Percentiles rank a stretch among this genome's conserved stretches.
Evolutionary conservation across 2,888 invertebrate species (phyloP).

Genomic region (Odontocerum albicorne): DNA sequence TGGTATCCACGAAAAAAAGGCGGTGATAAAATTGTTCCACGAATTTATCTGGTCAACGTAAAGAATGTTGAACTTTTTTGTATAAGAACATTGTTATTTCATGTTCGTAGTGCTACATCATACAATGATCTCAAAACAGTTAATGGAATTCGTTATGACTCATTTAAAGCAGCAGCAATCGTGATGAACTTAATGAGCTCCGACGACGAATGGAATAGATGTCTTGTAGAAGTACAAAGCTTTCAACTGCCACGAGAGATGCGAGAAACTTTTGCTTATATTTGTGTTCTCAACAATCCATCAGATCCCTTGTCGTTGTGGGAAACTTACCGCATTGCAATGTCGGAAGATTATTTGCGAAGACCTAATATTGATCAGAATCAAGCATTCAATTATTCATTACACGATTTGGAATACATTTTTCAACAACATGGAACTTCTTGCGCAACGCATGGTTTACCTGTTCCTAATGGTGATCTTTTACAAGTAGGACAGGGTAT

Average conservation of each 20-base stretch:
- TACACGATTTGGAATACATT: no score
- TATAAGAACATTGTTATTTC: no score
- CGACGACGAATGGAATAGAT: constrained; percentile 1
- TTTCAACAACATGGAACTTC: no score
- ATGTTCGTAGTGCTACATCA: not conserved
- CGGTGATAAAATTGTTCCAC: not conserved
- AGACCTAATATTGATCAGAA: no score
- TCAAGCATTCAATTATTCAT: no score
- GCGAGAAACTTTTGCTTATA: not conserved
- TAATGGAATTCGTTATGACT: not conserved
- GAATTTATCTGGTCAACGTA: not conserved
- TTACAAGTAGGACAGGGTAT: no score
- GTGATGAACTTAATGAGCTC: not conserved
- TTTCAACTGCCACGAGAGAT: not conserved
- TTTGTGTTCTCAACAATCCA: not conserved
- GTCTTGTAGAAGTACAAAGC: not conserved
- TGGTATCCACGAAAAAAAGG: not conserved
- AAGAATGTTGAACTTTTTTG: no score
- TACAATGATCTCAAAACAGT: not conserved
- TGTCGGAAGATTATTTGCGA: no score
- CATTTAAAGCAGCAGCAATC: not conserved
- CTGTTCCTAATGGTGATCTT: no score
- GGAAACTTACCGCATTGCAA: not conserved
- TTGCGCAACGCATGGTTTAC: no score
- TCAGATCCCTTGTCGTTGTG: not conserved